Conservation (phyloP, 2,113 vertebrate genomes). For the Oncorhynchus gorbuscha region DNA sequence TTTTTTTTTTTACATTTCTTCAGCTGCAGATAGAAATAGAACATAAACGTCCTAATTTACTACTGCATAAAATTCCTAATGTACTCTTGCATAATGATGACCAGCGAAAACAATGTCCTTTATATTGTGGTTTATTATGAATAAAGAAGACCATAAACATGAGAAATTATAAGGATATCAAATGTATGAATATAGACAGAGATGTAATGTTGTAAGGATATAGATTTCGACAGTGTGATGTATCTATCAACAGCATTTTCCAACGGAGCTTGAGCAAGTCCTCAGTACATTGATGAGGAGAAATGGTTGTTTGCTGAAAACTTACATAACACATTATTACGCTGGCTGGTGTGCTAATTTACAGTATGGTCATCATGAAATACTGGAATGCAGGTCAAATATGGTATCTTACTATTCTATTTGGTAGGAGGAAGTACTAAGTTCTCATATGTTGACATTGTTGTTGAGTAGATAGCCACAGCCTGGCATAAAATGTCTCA, state of each 20-base stretch:
- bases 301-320: neutral
- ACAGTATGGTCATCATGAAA: no score
- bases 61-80: neutral
- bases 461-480: neutral
- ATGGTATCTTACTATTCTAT: no score
- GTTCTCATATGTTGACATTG: neutral
- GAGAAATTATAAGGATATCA: conserved; percentile 8
- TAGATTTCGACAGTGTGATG: neutral
- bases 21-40: neutral
- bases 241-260: neutral
- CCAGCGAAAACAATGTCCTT: conserved; percentile 28
- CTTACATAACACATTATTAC: neutral
- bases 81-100: conserved; percentile 8
- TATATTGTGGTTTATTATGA: conserved; percentile 51
- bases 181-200: neutral
- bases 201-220: neutral
- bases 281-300: neutral
- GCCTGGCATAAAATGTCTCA: neutral
- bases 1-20: neutral
- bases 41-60: neutral
- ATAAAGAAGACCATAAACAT: conserved; percentile 27
- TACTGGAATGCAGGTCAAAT: no score
- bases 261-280: neutral
- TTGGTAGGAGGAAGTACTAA: neutral
- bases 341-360: neutral